Evolutionary conservation across 2,888 invertebrate genomes (phyloP), one percentile per base, ranked within the genome.

Genomic region (Diplolepis rosae): DNA sequence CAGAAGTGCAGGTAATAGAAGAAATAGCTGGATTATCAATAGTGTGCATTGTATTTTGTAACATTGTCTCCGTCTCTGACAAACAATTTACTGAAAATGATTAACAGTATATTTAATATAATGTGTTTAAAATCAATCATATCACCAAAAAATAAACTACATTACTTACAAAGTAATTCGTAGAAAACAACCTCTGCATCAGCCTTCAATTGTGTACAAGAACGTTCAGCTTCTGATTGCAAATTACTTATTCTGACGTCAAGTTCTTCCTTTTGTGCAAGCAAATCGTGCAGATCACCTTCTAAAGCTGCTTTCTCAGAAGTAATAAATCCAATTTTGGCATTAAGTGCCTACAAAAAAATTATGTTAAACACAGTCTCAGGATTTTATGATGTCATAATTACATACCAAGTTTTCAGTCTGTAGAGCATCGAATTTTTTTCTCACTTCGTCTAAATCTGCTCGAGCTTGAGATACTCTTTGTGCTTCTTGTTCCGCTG

Each of bases 21-120:
- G 93, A 91, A 79, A 93, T 90, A 1, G 93, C 92, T 6, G 94
- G 94, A 88, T 93, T 93, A 79, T 94, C 94, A 72, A 93, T 90
- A 83, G 93, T 92, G 69, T 92, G 86, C 72, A 91, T 84, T 4
- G 92, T 90, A 79, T 90, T 89, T 76, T 90, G 87, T 61, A 93
- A 88, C 76, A 92, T 91, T 52, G 85, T 83, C 80, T 90, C 90
- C 24, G 90, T 89, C 78, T 90, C 89, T 2, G 86, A 84, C 51
- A 90, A 83, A 72, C 89, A 88, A 45, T 86, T 83, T 68, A 89
- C 90, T 90, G 77, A n/a, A 75, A 72, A 67, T n/a, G n/a, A n/a
- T n/a, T n/a, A n/a, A n/a, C n/a, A n/a, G n/a, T 39, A 30, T 13
- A 28, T 48, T 28, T 67, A 22, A 11, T 18, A 22, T n/a, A n/a